Conservation (phyloP, 2,797 vertebrate genomes). For the Glossophaga mutica region DNA sequence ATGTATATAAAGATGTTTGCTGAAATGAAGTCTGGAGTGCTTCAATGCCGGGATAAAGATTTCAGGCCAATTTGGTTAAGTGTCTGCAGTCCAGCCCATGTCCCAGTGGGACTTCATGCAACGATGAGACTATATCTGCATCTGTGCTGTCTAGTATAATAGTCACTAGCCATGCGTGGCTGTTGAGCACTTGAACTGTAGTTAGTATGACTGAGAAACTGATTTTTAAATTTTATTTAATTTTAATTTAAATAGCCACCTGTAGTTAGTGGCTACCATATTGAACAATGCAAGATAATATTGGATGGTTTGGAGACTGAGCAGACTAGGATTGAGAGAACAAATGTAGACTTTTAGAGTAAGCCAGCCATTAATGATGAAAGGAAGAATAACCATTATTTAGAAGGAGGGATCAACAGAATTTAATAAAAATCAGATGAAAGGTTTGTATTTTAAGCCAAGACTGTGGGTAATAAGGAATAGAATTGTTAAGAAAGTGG, state of each 20-base stretch:
- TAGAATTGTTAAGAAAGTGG: neutral
- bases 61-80: neutral
- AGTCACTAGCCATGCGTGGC: neutral
- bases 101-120: neutral
- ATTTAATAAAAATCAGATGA: constrained; percentile 15
- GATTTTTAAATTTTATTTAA: neutral
- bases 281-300: neutral
- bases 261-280: neutral
- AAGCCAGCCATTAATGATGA: neutral
- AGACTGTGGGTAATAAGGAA: neutral
- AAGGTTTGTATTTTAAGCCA: neutral
- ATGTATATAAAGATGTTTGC: neutral
- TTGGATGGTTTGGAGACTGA: neutral
- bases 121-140: neutral
- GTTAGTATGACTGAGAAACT: neutral
- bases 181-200: neutral
- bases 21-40: neutral
- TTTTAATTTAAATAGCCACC: neutral
- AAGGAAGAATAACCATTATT: neutral
- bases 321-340: neutral
- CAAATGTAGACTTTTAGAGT: neutral
- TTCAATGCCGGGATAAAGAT: neutral
- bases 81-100: neutral
- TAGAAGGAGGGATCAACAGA: neutral
- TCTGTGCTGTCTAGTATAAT: neutral